A percentile compares a stretch with the other conserved stretches of the same genome.
Evolutionary conservation across 2,113 vertebrate genomes (phyloP).

Genomic region (Tyto alba): DNA sequence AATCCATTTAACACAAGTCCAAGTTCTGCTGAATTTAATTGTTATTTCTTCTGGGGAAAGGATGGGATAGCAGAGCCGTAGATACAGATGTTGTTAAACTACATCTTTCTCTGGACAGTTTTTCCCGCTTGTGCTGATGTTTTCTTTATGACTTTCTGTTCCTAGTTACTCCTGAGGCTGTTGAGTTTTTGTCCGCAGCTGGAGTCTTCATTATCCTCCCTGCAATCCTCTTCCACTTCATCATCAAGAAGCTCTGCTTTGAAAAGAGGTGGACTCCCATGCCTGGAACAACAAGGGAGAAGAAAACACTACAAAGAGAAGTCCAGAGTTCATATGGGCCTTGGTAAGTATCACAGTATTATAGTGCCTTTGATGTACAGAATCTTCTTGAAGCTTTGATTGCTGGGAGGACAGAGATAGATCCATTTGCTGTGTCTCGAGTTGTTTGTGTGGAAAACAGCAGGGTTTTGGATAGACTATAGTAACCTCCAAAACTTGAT

Average conservation of each 20-base stretch:
- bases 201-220: slow-evolving; percentile 81
- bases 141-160: slow-evolving; percentile 16
- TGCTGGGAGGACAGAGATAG: background rate
- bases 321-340: slow-evolving; percentile 57
- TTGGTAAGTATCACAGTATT: slow-evolving; percentile 73
- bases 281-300: slow-evolving; percentile 68
- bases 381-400: background rate
- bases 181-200: slow-evolving; percentile 79
- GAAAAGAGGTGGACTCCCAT: slow-evolving; percentile 73
- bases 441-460: background rate
- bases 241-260: slow-evolving; percentile 87
- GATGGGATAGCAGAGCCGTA: background rate
- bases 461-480: background rate
- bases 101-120: background rate
- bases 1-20: background rate
- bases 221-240: slow-evolving; percentile 83
- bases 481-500: background rate
- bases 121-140: background rate
- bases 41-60: background rate
- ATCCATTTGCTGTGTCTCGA: background rate
- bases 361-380: background rate
- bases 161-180: slow-evolving; percentile 79
- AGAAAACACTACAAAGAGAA: slow-evolving; percentile 66
- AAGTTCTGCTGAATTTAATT: background rate
- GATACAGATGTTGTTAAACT: background rate